A percentile compares a stretch with the other conserved stretches of the same genome.
Evolutionary conservation across 2,797 vertebrate species (phyloP).

Genomic region (Euphonia xanthogaster): DNA sequence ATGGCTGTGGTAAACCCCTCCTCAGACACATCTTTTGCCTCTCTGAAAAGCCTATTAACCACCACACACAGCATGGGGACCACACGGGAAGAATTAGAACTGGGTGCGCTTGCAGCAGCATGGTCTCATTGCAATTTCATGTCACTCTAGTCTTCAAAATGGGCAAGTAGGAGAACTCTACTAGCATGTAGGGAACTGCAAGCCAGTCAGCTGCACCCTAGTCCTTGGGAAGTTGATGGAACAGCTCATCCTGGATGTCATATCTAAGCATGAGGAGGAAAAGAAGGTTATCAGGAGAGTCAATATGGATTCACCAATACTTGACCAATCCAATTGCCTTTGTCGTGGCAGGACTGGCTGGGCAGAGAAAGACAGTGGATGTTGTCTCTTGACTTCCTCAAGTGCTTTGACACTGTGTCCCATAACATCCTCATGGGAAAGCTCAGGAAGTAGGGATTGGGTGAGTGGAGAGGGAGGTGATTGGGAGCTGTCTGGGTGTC

Average conservation of each 20-base stretch:
- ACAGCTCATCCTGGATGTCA: background rate
- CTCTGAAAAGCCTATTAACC: background rate
- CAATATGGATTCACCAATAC: background rate
- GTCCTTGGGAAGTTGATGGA: background rate
- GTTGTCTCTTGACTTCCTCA: background rate
- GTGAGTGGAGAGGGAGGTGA: background rate
- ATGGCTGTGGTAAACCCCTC: background rate
- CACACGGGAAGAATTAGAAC: background rate
- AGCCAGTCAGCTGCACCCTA: background rate
- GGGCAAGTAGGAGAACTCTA: background rate
- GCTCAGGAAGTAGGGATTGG: background rate
- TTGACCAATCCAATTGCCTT: background rate
- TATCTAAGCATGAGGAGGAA: background rate
- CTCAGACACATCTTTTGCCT: background rate
- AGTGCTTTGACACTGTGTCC: background rate
- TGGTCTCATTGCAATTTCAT: background rate
- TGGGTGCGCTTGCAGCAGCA: background rate
- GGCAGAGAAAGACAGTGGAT: background rate
- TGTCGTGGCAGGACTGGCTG: accelerated
- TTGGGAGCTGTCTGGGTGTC: background rate
- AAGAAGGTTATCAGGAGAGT: background rate
- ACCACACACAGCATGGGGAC: background rate
- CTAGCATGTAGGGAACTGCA: background rate
- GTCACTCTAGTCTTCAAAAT: background rate
- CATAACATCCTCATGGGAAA: background rate